Conservation (phyloP, 1,140 invertebrate genomes). For the Tetragnatha versicolor region DNA sequence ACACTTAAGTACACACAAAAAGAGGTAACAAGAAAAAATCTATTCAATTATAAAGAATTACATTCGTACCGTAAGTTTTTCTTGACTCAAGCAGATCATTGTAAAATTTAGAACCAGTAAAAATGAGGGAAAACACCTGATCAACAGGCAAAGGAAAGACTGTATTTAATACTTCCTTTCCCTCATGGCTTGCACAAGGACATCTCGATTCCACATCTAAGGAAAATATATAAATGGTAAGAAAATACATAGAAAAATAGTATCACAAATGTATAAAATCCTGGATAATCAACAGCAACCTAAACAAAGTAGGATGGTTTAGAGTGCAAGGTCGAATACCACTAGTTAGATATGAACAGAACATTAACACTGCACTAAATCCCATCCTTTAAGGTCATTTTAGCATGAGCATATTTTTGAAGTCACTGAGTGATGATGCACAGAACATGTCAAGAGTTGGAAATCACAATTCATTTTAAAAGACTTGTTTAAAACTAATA, state of each 20-base stretch:
- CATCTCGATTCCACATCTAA: conserved; percentile 55
- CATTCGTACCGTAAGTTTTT: conserved; percentile 80
- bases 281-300: no score
- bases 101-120: conserved; percentile 91
- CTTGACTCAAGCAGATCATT: conserved; percentile 80
- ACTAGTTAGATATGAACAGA: no score
- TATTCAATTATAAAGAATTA: background rate
- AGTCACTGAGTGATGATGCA: no score
- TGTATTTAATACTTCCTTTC: conserved; percentile 75
- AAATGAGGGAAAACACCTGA: conserved; percentile 87
- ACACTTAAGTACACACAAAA: background rate
- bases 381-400: no score
- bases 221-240: background rate
- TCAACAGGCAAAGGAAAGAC: conserved; percentile 80
- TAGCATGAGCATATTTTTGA: no score
- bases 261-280: no score
- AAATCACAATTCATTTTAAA: no score
- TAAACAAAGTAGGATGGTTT: no score
- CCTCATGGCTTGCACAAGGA: conserved; percentile 74
- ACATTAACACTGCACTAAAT: no score
- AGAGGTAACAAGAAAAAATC: background rate
- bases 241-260: background rate
- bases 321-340: no score
- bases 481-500: no score
- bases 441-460: no score